Conservation (phyloP, 2,888 invertebrate species). For the Patella ulyssiponensis region DNA sequence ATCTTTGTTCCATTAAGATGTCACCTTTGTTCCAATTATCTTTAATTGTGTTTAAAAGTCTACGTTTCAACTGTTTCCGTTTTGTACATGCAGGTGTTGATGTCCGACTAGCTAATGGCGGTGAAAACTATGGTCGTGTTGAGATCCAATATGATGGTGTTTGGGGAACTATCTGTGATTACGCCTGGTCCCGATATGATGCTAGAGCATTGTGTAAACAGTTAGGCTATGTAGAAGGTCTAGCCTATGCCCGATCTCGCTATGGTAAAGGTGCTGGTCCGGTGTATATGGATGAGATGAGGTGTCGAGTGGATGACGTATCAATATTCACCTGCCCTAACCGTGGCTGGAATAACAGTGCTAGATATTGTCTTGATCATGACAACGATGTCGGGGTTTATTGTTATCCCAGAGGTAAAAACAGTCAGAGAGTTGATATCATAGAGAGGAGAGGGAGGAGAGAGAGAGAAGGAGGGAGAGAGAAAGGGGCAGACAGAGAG, state of each 20-base stretch:
- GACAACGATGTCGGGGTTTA: conserved; percentile 51
- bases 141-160: conserved; percentile 48
- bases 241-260: conserved; percentile 20
- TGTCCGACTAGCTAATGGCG: conserved; percentile 38
- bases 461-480: no score
- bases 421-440: no score
- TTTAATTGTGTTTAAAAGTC: no score
- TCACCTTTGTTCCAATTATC: no score
- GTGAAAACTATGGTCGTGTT: conserved; percentile 46
- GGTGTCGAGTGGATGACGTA: conserved; percentile 45
- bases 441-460: no score
- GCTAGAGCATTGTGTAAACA: conserved; percentile 54
- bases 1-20: no score
- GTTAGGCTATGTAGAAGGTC: conserved; percentile 55
- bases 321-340: conserved; percentile 50
- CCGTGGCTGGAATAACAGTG: conserved; percentile 47
- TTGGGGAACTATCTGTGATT: conserved; percentile 55
- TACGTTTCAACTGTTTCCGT: no score
- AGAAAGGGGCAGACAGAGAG: no score
- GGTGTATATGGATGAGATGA: conserved; percentile 50
- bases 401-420: conserved; percentile 54
- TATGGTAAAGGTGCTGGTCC: conserved; percentile 33
- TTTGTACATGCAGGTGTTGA: conserved; percentile 23
- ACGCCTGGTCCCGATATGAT: conserved; percentile 50
- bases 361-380: conserved; percentile 47